A percentile compares a stretch with the other conserved stretches of the same genome.
These are phyloP conservation scores for Zophobas morio DNA, from an alignment of 1,140 invertebrate species.

Conservation along the genomic window DNA sequence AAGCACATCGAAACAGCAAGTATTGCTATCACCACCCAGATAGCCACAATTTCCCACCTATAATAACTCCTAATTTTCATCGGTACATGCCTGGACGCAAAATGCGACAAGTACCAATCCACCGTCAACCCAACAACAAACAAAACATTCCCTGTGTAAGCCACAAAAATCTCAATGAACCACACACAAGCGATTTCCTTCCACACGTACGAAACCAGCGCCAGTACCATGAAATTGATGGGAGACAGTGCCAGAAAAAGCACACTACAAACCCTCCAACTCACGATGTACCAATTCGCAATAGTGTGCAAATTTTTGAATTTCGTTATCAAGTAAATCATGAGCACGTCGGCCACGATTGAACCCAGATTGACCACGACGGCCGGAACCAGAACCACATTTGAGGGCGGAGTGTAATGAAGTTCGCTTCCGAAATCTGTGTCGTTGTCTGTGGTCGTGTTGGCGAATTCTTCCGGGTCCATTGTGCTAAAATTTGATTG, in stretches of 20 bases:
- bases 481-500: constrained; percentile 7
- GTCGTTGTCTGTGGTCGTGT: not conserved
- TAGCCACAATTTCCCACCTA: not conserved
- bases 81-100: not conserved
- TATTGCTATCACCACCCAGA: not conserved
- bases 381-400: not conserved
- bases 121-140: constrained; percentile 7
- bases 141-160: constrained; percentile 19
- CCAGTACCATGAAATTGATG: constrained; percentile 5
- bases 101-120: constrained; percentile 20
- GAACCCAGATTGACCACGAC: not conserved
- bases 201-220: not conserved
- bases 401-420: not conserved
- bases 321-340: not conserved
- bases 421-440: not conserved
- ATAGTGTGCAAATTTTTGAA: constrained; percentile 5
- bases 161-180: constrained; percentile 14
- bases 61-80: constrained; percentile 8
- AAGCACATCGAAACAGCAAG: not conserved
- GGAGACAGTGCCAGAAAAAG: not conserved
- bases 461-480: not conserved
- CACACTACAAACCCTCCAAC: not conserved
- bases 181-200: not conserved
- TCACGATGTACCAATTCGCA: not conserved
- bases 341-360: not conserved